Base-by-base conservation (phyloP, 1,140 invertebrate species). In the Bombus pascuorum region DNA sequence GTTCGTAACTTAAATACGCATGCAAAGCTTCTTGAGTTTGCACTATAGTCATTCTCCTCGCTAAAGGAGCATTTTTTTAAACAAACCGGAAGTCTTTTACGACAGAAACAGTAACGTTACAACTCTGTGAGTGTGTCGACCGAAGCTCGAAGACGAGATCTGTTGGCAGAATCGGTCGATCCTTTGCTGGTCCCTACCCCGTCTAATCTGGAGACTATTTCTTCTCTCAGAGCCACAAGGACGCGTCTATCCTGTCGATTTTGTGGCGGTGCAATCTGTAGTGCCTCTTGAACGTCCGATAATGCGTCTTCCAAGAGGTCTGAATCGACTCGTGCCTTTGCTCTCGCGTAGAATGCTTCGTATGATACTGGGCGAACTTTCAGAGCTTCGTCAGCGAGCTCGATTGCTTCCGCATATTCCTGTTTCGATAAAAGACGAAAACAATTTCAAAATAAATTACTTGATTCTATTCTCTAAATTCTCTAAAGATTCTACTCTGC, bases 321-420 rank as follows among this genome's bases (percentile, higher is more conserved):
- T 83, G 96, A 92, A 86, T 98, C 98, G 84, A 98, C 96, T 76
- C 97, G 97, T 13, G 98, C 98, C 92, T 98, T 97, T 0, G 98
- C 97, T 92, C 98, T 96, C 3, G 98, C 98, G 94, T 99, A 99
- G 92, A 97, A 98, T 3, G 98, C 98, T 95, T 99, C 98, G 93
- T 98, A 99, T 2, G 98, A 98, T 91, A 97, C 97, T 10, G 98
- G 97, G 89, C 98, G 97, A 83, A 98, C 95, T 72, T 97, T 96
- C 42, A 99, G 96, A 1, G 98, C 98, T 94, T 98, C 96, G 66
- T 97, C 97, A 8, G 98, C 98, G 75, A 99, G 96, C 92, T 99
- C 98, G 86, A 98, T 96, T 13, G 98, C 98, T 94, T 97, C 97
- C 86, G 96, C 96, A 91, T 96, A 96, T 96, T 98, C 97, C 97